Conservation (phyloP, 2,888 invertebrate species). For the Elegia similella region DNA sequence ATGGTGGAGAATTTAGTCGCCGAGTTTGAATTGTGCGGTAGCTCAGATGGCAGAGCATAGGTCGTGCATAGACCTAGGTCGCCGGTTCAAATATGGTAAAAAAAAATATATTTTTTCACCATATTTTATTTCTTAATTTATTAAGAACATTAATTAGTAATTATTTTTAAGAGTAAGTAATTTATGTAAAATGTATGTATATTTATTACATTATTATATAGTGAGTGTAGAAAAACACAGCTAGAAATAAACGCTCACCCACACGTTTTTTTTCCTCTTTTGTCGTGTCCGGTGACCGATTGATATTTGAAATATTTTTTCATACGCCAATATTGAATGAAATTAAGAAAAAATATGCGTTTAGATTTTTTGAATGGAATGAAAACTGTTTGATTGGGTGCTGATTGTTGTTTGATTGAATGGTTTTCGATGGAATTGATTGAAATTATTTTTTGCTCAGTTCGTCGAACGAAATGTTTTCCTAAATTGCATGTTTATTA, state of each 20-base stretch:
- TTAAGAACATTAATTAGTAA: too few relatives aligned
- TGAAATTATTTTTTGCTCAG: background rate
- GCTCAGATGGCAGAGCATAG: too few relatives aligned
- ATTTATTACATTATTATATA: too few relatives aligned
- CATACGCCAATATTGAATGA: conserved; percentile 7
- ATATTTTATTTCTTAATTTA: too few relatives aligned
- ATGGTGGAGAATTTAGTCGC: too few relatives aligned
- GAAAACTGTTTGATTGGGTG: background rate
- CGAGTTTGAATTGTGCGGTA: too few relatives aligned
- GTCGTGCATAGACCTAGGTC: too few relatives aligned
- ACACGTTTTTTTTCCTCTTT: background rate
- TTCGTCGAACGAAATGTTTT: background rate
- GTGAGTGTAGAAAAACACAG: background rate
- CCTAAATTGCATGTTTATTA: too few relatives aligned
- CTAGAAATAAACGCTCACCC: background rate
- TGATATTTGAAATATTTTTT: conserved; percentile 8
- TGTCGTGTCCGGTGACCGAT: background rate
- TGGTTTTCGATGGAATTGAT: conserved; percentile 6
- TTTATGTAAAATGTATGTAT: too few relatives aligned
- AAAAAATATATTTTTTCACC: too few relatives aligned
- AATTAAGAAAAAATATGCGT: background rate
- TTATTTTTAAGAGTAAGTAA: too few relatives aligned
- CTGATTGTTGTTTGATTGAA: background rate
- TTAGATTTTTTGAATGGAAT: background rate
- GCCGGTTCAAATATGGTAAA: too few relatives aligned